Percentiles rank a stretch among this genome's conserved stretches.
Conservation (phyloP, 2,797 vertebrate species). For the Leptoclinus maculatus region DNA sequence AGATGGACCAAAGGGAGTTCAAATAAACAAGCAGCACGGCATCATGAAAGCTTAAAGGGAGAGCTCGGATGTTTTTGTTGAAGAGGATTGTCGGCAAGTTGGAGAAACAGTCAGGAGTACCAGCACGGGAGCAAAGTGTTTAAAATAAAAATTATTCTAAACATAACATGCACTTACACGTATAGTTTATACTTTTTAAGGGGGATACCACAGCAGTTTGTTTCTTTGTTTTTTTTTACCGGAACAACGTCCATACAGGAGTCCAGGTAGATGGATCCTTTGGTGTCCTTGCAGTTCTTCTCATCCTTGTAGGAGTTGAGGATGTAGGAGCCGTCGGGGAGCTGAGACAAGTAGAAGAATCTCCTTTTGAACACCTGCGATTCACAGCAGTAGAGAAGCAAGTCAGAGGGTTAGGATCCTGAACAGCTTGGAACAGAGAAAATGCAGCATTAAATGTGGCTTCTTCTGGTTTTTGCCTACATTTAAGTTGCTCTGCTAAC, state of each 20-base stretch:
- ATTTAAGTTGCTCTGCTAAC: not conserved
- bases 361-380: constrained; percentile 95
- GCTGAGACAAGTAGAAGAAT: constrained; percentile 97
- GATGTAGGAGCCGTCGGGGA: constrained; percentile 97
- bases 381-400: not conserved
- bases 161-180: not conserved
- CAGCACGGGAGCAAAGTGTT: not conserved
- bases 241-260: constrained; percentile 95
- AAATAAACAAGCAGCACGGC: not conserved
- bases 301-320: constrained; percentile 99
- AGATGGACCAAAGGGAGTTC: not conserved
- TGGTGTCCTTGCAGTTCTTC: constrained; percentile 96
- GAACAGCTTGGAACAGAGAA: not conserved
- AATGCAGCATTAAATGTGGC: not conserved
- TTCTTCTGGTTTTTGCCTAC: not conserved
- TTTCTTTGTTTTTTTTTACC: constrained; percentile 75
- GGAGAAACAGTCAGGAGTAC: not conserved
- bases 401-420: not conserved
- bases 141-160: not conserved
- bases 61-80: not conserved
- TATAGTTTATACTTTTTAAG: not conserved
- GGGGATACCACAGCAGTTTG: not conserved
- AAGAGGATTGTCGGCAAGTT: not conserved
- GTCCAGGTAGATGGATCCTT: constrained; percentile 97
- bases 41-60: not conserved